Conservation (phyloP, 2,797 vertebrate species). For the Craterocephalus amniculus region DNA sequence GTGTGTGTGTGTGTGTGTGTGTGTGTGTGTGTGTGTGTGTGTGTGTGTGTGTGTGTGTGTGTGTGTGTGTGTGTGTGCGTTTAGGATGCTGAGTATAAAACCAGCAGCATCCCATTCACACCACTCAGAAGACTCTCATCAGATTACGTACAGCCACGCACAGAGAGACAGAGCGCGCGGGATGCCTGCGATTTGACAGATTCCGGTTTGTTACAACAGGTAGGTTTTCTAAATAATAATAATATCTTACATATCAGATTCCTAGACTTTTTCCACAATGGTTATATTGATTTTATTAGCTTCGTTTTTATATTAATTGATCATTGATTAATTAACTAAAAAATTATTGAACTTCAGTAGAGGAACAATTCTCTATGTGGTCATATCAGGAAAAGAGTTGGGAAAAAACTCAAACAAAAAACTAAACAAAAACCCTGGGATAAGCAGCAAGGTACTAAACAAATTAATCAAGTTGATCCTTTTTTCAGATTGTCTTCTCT, state of each 20-base stretch:
- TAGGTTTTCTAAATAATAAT: constrained; percentile 22
- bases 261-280: too few relatives aligned
- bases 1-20: too few relatives aligned
- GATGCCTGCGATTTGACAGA: constrained; percentile 59
- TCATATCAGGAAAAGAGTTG: too few relatives aligned
- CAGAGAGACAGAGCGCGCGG: constrained; percentile 50
- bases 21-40: not conserved
- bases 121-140: constrained; percentile 45
- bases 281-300: too few relatives aligned
- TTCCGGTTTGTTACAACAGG: constrained; percentile 56
- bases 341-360: not conserved
- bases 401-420: too few relatives aligned
- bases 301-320: not conserved
- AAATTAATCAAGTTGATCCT: too few relatives aligned
- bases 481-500: too few relatives aligned
- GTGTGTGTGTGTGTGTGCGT: constrained; percentile 3
- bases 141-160: constrained; percentile 49
- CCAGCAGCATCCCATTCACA: constrained; percentile 49
- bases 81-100: constrained; percentile 60
- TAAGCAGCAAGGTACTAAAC: too few relatives aligned
- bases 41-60: not conserved
- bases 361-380: too few relatives aligned
- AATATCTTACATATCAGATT: too few relatives aligned
- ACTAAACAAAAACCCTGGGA: too few relatives aligned
- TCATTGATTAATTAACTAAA: not conserved